Base-by-base conservation (phyloP, 92 coral and sea anemone genomes). In the Hydrozoanthus gracilis region DNA sequence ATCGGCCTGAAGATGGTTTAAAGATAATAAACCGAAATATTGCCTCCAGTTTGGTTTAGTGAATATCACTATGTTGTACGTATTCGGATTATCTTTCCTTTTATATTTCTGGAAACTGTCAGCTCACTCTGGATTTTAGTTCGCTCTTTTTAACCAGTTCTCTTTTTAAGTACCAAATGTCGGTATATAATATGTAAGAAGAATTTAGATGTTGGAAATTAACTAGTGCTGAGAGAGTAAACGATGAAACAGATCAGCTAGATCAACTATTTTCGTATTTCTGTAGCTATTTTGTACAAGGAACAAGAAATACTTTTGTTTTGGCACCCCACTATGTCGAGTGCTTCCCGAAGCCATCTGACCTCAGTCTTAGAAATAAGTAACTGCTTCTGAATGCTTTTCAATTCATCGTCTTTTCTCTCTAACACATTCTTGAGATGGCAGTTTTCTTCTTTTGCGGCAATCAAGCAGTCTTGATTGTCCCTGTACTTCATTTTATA, bases 301-400 rank as follows among this genome's bases (percentile, higher is more conserved):
- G 73, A 60, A 67, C 84, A 62, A 12, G 73, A 69, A 15, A 79
- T 73, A 7, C 74, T 79, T 76, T 73, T 88, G 44, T 76, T 89
- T 15, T 87, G 62, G 15, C 50, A 82, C 5, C 90, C 88, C 8
- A 92, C 92, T 67, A 94, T 87, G 48, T 88, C 86, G 66, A 96
- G 79, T 15, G 99, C 99, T 62, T 96, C 95, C 86, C 95, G 90
- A 44, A 96, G 85, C 98, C 99, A 96, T 3, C 79, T 89, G 4
- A 91, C 93, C 62, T 96, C 98, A 4, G 98, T 95, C 80, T 93
- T 95, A 20, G 90, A 80, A 6, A 95, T 91, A 66, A 91, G 71
- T 68, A 77, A 51, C 62, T 87, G 93, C 73, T 91, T 86, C 56
- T 89, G 78, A 11, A 92, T 78, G n/a, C 83, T 88, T 58, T 87